Percentiles rank a stretch among this genome's conserved stretches.
These are phyloP conservation scores for Alca torda DNA, from an alignment of 2,797 vertebrate species.

Conservation along the genomic window DNA sequence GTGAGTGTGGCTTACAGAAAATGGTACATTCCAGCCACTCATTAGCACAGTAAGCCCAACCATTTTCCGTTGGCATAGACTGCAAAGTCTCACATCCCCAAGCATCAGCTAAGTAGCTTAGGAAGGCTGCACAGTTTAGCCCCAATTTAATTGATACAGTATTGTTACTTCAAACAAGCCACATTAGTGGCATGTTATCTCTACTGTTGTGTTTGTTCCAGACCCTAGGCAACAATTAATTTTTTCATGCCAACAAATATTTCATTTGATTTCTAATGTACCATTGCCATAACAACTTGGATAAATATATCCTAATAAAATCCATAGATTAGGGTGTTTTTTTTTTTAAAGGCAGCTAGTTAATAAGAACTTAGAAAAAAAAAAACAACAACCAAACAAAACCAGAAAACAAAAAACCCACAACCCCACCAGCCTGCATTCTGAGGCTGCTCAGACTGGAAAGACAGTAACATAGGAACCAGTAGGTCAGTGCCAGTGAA, in stretches of 20 bases:
- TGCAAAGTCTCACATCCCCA: conserved; percentile 4
- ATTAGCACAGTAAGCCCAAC: neutral
- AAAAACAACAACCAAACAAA: neutral
- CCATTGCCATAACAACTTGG: conserved; percentile 48
- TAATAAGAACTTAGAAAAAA: neutral
- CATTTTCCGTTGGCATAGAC: neutral
- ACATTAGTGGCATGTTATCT: conserved; percentile 50
- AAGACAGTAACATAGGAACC: neutral
- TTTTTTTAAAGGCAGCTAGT: neutral
- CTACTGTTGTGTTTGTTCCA: conserved; percentile 50
- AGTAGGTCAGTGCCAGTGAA: neutral
- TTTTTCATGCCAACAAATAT: conserved; percentile 61
- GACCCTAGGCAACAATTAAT: conserved; percentile 66
- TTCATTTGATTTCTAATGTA: conserved; percentile 52
- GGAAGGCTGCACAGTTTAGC: neutral
- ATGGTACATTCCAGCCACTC: neutral
- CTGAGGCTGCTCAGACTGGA: neutral
- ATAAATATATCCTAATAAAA: conserved; percentile 50
- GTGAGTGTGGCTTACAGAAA: neutral
- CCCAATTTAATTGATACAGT: conserved; percentile 38
- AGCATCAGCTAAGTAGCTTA: conserved; percentile 39
- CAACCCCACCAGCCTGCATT: neutral
- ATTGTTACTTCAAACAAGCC: conserved; percentile 61
- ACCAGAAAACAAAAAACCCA: neutral
- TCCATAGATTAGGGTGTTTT: neutral